These are phyloP conservation scores for Deroplatys truncata DNA, from an alignment of 2,888 invertebrate genomes.

Conservation along the genomic window DNA sequence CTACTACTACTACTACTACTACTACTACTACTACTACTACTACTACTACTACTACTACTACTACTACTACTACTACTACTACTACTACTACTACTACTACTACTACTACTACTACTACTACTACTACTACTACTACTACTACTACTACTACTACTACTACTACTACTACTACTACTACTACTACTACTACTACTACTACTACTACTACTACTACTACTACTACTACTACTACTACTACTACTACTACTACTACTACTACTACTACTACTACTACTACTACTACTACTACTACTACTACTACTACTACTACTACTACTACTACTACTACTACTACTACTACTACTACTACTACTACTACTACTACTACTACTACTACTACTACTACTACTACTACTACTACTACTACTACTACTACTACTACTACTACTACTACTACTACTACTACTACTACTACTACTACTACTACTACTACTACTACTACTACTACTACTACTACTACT, in stretches of 20 bases:
- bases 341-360: constrained; percentile 16
- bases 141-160: constrained; percentile 11
- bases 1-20: background rate
- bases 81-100: constrained; percentile 1
- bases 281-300: constrained; percentile 2
- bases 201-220: constrained; percentile 8
- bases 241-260: constrained; percentile 13
- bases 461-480: constrained; percentile 16
- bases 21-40: constrained; percentile 4
- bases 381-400: constrained; percentile 16
- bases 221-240: constrained; percentile 13
- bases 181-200: constrained; percentile 8
- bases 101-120: constrained; percentile 11
- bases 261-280: constrained; percentile 9
- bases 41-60: background rate
- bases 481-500: constrained; percentile 16
- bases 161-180: constrained; percentile 11
- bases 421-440: constrained; percentile 16
- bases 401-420: constrained; percentile 16
- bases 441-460: constrained; percentile 16
- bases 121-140: constrained; percentile 10
- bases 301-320: constrained; percentile 15
- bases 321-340: constrained; percentile 16
- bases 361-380: constrained; percentile 16
- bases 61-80: background rate